A percentile compares a stretch with the other conserved stretches of the same genome.
Conservation (phyloP, 2,113 vertebrate species). For the Notiomystis cincta region DNA sequence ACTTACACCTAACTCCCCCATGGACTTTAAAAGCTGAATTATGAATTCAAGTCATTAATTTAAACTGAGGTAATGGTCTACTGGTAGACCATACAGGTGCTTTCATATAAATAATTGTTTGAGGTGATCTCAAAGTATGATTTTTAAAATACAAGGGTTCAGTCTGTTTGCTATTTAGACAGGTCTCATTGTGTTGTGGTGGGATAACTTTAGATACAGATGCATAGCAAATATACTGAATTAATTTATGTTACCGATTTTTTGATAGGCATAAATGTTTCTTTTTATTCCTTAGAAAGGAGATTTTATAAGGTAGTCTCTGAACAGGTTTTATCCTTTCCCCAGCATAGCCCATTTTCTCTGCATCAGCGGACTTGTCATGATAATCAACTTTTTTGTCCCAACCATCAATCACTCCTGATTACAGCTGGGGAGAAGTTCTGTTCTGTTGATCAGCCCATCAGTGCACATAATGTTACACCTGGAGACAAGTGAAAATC, state of each 20-base stretch:
- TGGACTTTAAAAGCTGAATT: background rate
- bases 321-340: constrained; percentile 70
- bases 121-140: background rate
- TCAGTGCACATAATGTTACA: constrained; percentile 76
- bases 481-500: constrained; percentile 74
- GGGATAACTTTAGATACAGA: background rate
- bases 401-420: constrained; percentile 79
- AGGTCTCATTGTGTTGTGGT: background rate
- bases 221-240: background rate
- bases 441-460: constrained; percentile 77
- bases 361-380: constrained; percentile 73
- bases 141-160: background rate
- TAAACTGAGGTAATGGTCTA: background rate
- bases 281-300: constrained; percentile 41
- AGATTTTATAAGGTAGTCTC: constrained; percentile 54
- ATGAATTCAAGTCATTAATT: background rate
- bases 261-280: constrained; percentile 28
- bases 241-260: background rate
- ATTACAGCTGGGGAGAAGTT: constrained; percentile 73
- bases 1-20: background rate
- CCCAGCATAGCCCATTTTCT: constrained; percentile 75
- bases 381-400: constrained; percentile 82
- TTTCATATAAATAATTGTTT: background rate
- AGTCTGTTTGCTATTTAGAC: background rate
- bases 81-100: background rate